Percentiles rank a stretch among this genome's conserved stretches.
Evolutionary conservation across 2,113 vertebrate species (phyloP).

Genomic region (Lipophrys pholis): DNA sequence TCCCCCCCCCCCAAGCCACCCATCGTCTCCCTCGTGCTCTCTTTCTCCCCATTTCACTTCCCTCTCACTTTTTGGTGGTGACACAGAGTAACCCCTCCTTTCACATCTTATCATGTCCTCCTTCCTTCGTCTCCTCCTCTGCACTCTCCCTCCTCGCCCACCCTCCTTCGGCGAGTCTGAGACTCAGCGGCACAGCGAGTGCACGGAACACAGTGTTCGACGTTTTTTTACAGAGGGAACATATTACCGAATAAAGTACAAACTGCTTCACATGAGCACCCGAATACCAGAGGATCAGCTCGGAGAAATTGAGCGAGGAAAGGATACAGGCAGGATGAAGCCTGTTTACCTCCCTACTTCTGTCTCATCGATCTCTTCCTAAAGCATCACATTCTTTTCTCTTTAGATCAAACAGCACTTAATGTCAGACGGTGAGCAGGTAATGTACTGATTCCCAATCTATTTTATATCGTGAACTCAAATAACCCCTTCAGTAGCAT

Average conservation of each 20-base stretch:
- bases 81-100: conserved; percentile 35
- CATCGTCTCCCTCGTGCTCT: conserved; percentile 25
- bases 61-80: conserved; percentile 36
- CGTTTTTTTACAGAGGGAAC: conserved; percentile 38
- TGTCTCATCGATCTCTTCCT: background rate
- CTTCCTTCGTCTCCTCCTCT: conserved; percentile 25
- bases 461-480: no score
- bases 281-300: conserved; percentile 20
- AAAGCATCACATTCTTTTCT: background rate
- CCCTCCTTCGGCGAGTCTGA: conserved; percentile 14
- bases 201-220: conserved; percentile 42
- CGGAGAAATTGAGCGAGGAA: background rate
- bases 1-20: conserved; percentile 16
- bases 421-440: no score
- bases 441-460: no score
- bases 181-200: conserved; percentile 12
- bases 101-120: conserved; percentile 58
- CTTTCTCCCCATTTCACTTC: conserved; percentile 24
- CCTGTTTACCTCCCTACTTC: no score
- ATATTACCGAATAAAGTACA: conserved; percentile 14
- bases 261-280: conserved; percentile 39
- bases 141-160: conserved; percentile 10
- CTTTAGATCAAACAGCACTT: no score
- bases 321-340: no score
- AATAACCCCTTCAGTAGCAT: no score